A percentile compares a stretch with the other conserved stretches of the same genome.
These are phyloP conservation scores for Drosophila parthenogenetica DNA, from an alignment of 2,888 invertebrate genomes.

Conservation along the genomic window DNA sequence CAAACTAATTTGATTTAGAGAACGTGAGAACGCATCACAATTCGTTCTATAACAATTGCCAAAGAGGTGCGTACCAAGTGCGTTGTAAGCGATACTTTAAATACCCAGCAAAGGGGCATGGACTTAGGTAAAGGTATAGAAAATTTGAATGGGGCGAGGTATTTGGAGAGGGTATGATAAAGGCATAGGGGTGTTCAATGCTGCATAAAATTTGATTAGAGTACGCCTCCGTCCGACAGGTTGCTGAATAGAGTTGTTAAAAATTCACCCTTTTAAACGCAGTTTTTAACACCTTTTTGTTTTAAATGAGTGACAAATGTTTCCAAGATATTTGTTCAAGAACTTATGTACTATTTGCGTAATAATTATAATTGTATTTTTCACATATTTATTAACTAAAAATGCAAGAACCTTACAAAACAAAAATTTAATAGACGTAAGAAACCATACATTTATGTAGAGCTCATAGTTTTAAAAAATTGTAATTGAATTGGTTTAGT, in stretches of 20 bases:
- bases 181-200: constrained; percentile 45
- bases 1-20: constrained; percentile 51
- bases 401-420: no score
- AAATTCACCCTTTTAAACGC: background rate
- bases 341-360: no score
- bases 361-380: no score
- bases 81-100: constrained; percentile 42
- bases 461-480: no score
- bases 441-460: no score
- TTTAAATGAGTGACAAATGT: background rate
- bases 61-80: constrained; percentile 46
- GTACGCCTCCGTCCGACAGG: constrained; percentile 20
- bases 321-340: no score
- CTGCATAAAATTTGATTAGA: constrained; percentile 56
- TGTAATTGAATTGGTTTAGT: no score
- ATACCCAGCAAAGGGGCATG: background rate
- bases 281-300: background rate
- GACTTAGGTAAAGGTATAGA: background rate
- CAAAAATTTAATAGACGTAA: no score
- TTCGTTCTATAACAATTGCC: constrained; percentile 33
- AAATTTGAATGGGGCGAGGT: background rate
- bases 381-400: no score
- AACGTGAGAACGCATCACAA: constrained; percentile 59
- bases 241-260: constrained; percentile 43
- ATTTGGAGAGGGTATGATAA: background rate